phyloP scores from a whole-genome alignment of 2,797 vertebrate genomes.

The Chrysolophus pictus region DNA sequence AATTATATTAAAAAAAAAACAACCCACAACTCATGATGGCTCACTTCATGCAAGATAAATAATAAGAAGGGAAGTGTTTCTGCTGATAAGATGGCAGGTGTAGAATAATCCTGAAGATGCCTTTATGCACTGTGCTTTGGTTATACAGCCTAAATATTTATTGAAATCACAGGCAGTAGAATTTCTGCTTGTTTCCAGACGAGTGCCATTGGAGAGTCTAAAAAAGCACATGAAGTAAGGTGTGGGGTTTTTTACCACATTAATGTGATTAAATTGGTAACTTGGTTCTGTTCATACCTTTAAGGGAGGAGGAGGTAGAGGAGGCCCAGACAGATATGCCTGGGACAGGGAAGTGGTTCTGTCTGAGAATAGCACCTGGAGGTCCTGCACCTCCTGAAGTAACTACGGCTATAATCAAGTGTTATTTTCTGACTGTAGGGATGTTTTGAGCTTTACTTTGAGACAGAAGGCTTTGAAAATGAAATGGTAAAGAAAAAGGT shows the following conservation, averaged over 20 bases:
- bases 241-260: not conserved
- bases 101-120: slow-evolving; percentile 44
- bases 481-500: not conserved
- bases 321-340: not conserved
- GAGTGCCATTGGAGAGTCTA: slow-evolving; percentile 26
- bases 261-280: not conserved
- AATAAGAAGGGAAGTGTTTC: slow-evolving; percentile 19
- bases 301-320: not conserved
- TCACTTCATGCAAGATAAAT: slow-evolving; percentile 40
- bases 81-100: slow-evolving; percentile 15
- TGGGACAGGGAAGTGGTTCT: not conserved
- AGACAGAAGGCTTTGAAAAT: not conserved
- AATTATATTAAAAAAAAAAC: slow-evolving; percentile 26
- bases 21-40: not conserved
- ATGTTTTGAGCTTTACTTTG: not conserved
- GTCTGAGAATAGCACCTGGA: not conserved
- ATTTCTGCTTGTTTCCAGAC: slow-evolving; percentile 30
- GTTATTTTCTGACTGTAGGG: no score
- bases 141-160: slow-evolving; percentile 51
- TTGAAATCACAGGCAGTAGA: slow-evolving; percentile 8
- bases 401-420: not conserved
- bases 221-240: slow-evolving; percentile 35
- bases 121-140: slow-evolving; percentile 14
- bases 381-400: not conserved
- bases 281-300: not conserved